Evolutionary conservation across 92 coral and sea anemone genomes (phyloP).

Genomic region (Meandrina meandrites): DNA sequence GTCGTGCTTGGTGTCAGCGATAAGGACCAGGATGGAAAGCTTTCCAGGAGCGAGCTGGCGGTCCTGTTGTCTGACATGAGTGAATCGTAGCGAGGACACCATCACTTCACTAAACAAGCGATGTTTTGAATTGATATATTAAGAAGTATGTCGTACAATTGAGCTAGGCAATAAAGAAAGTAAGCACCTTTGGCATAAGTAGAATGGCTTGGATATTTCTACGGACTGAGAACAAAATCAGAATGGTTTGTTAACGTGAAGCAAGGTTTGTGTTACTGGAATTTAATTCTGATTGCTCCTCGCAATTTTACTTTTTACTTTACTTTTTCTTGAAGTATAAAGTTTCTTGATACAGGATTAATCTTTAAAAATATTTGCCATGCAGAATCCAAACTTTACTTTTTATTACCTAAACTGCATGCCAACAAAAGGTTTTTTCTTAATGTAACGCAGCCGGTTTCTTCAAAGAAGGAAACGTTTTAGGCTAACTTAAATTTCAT

Average conservation of each 20-base stretch:
- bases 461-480: background rate
- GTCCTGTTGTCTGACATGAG: constrained; percentile 43
- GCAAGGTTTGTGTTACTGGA: background rate
- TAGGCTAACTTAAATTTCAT: background rate
- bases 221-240: background rate
- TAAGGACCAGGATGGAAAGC: constrained; percentile 58
- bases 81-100: background rate
- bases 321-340: background rate
- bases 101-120: background rate
- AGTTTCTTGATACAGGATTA: background rate
- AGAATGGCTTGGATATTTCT: constrained; percentile 6
- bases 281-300: background rate
- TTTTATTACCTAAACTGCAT: background rate
- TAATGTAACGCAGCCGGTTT: background rate
- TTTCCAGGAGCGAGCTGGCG: constrained; percentile 57
- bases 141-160: background rate
- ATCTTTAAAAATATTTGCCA: background rate
- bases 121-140: background rate
- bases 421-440: background rate
- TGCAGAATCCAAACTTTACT: background rate
- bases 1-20: constrained; percentile 63
- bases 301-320: background rate
- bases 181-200: constrained; percentile 11
- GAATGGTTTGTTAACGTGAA: background rate
- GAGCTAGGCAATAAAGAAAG: background rate